Percentiles rank a stretch among this genome's conserved stretches.
These are phyloP conservation scores for Orthonevra nobilis DNA, from an alignment of 2,888 invertebrate species.

Conservation along the genomic window DNA sequence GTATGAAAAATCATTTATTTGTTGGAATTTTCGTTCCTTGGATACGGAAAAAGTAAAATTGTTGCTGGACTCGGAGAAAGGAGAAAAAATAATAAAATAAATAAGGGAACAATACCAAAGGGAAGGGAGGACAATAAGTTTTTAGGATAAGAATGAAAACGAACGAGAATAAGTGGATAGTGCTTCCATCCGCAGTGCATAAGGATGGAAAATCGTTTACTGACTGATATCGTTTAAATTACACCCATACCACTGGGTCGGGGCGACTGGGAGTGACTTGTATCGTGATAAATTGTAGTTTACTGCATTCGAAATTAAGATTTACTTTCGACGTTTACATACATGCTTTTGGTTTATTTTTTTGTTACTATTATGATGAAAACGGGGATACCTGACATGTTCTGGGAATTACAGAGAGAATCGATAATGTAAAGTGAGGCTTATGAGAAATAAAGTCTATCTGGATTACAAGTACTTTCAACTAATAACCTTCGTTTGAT, in stretches of 20 bases:
- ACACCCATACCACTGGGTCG: constrained; percentile 2
- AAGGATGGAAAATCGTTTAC: constrained; percentile 29
- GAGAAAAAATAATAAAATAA: constrained; percentile 1
- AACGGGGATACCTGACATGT: too few species aligned
- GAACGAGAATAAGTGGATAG: constrained; percentile 5
- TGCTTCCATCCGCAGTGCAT: constrained; percentile 19
- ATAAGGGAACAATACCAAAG: neutral
- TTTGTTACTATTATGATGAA: constrained; percentile 31
- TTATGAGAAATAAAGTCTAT: neutral
- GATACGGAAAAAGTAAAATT: constrained; percentile 41
- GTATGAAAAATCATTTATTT: constrained; percentile 68
- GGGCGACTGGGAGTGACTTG: constrained; percentile 25
- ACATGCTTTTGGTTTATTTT: constrained; percentile 31
- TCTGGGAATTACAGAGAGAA: too few species aligned
- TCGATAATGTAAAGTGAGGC: constrained; percentile 8
- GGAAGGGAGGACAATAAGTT: constrained; percentile 24
- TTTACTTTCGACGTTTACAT: constrained; percentile 59
- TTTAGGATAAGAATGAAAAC: constrained; percentile 36
- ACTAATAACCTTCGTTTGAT: neutral
- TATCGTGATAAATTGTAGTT: constrained; percentile 72
- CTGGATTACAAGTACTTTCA: neutral
- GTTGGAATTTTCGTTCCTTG: constrained; percentile 40
- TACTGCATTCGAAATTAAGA: constrained; percentile 71
- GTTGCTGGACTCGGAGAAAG: constrained; percentile 42
- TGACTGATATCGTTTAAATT: constrained; percentile 53